Evolutionary conservation across 2,797 vertebrate genomes (phyloP), one percentile per base, ranked within the genome.

Genomic region (Diplodus sargus): DNA sequence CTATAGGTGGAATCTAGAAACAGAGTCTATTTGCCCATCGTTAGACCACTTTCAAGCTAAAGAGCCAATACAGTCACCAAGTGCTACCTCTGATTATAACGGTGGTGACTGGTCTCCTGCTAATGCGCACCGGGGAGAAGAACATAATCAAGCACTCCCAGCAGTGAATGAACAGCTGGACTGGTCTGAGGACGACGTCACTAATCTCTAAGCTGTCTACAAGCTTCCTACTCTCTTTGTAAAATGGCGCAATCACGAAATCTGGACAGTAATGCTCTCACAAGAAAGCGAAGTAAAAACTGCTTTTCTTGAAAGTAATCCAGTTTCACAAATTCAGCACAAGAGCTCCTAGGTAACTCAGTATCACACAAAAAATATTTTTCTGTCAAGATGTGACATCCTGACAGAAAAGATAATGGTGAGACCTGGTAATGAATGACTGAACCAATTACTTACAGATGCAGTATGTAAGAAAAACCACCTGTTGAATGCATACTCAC

Each of bases 101-200:
- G 30, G 57, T 16, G 56, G 63, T 49, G 60, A 28, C 43, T 58
- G 68, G 51, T 82, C 80, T 78, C 54, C 65, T 52, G 53, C 52
- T 52, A 25, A 45, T 74, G 69, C 42, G 52, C 48, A 60, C 69
- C 70, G 70, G 4, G 49, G 42, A 74, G 83, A 87, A 53, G 79
- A 83, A 51, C 65, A 70, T 5, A 77, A 47, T 47, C 67, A 62
- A 18, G 54, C 16, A 8, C 60, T 78, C 1, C 69, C 85, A 63
- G 15, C 77, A 72, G 60, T 51, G 51, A 79, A 76, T 47, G 52
- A 80, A 61, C 83, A 85, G 18, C 70, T 84, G 28, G 74, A 91
- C 60, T 90, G 76, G 84, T 78, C 74, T 70, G 87, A 82, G 54
- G 92, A 94, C 0, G 91, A 95, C 18, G 18, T 92, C 69, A 94